These are phyloP conservation scores for Stercorarius parasiticus DNA, from an alignment of 2,113 vertebrate species.

Conservation along the genomic window DNA sequence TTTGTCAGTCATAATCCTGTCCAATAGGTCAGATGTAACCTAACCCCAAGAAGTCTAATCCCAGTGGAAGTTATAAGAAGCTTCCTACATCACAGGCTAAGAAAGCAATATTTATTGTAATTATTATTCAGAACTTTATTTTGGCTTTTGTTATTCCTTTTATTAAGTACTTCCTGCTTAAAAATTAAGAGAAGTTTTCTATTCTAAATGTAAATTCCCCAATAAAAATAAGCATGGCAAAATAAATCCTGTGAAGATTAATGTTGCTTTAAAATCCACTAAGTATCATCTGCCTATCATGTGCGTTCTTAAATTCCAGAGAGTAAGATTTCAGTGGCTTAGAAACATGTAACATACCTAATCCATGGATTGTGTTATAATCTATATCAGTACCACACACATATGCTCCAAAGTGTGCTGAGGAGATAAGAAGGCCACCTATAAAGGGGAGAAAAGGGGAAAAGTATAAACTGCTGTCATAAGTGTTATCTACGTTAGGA, in stretches of 20 bases:
- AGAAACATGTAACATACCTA: slow-evolving; percentile 77
- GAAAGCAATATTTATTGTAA: background rate
- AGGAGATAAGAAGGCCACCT: slow-evolving; percentile 95
- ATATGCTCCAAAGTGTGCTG: slow-evolving; percentile 94
- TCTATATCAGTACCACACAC: slow-evolving; percentile 96
- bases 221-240: background rate
- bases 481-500: background rate
- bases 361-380: slow-evolving; percentile 94
- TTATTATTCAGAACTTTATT: background rate
- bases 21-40: background rate
- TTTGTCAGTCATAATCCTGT: background rate
- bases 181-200: background rate
- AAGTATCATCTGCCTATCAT: background rate
- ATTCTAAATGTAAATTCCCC: background rate
- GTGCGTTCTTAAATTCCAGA: background rate
- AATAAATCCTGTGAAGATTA: background rate
- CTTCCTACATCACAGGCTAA: background rate
- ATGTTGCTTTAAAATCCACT: background rate
- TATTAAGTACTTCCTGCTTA: background rate
- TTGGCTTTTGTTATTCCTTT: background rate
- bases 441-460: background rate
- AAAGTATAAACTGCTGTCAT: background rate
- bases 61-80: background rate
- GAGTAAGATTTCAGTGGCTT: background rate
- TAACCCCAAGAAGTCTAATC: no score